A percentile compares a stretch with the other conserved stretches of the same genome.
These are phyloP conservation scores for Limnephilus auricula DNA, from an alignment of 2,888 invertebrate genomes.

Conservation along the genomic window DNA sequence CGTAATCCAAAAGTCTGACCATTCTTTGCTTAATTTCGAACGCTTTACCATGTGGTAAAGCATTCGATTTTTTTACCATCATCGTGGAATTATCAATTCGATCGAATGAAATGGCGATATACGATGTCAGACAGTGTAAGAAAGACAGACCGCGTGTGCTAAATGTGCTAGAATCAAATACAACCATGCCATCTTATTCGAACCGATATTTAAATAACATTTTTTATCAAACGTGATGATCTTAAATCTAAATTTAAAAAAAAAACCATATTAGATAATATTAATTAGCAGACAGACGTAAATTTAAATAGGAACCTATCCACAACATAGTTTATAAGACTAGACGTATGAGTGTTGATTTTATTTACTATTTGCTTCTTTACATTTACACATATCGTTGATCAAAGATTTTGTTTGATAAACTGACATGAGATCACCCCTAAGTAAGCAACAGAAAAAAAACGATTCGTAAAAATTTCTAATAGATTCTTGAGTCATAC, in stretches of 20 bases:
- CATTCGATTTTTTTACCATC: too few species aligned
- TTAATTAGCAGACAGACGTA: slow-evolving; percentile 1
- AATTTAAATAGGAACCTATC: not conserved
- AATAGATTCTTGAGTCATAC: not conserved
- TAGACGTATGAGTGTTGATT: not conserved
- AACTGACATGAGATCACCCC: slow-evolving; percentile 33
- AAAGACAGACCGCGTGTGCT: too few species aligned
- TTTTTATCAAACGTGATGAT: not conserved
- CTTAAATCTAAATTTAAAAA: slow-evolving; percentile 15
- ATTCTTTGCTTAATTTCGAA: too few species aligned
- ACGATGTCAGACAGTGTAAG: too few species aligned
- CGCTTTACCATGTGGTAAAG: too few species aligned
- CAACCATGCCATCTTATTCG: not conserved
- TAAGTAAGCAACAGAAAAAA: not conserved
- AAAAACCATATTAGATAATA: not conserved
- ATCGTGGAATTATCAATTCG: too few species aligned
- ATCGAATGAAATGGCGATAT: too few species aligned
- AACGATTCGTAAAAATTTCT: not conserved
- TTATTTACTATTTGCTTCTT: slow-evolving; percentile 7
- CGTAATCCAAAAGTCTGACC: too few species aligned
- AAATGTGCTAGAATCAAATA: too few species aligned
- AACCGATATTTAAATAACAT: slow-evolving; percentile 18
- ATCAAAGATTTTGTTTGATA: slow-evolving; percentile 31
- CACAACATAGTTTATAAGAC: not conserved
- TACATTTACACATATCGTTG: not conserved